phyloP scores from a whole-genome alignment of 2,888 invertebrate genomes.

The Heteromyza rotundicornis region DNA sequence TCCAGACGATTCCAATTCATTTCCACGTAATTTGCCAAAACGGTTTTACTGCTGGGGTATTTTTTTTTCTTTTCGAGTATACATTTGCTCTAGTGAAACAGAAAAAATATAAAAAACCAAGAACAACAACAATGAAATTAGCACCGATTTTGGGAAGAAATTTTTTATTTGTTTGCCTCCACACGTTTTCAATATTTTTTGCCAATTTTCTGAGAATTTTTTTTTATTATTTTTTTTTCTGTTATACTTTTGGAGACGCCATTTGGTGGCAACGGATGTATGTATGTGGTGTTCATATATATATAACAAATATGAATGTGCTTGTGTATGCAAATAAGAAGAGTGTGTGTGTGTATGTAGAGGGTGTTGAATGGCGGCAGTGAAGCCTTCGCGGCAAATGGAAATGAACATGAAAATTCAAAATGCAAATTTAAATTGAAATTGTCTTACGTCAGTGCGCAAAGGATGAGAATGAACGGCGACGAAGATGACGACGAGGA shows the following conservation, averaged over 20 bases:
- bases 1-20: neutral
- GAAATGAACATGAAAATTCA: conserved; percentile 14
- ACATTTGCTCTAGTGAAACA: no score
- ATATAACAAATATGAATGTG: no score
- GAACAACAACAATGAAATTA: neutral
- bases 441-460: conserved; percentile 44
- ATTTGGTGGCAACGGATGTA: conserved; percentile 7
- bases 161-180: conserved; percentile 7
- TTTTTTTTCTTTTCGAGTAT: no score
- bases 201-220: conserved; percentile 45
- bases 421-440: conserved; percentile 52
- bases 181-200: conserved; percentile 45
- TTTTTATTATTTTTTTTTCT: conserved; percentile 3
- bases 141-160: neutral
- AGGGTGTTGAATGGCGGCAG: no score
- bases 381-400: neutral
- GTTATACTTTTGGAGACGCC: neutral
- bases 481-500: conserved; percentile 21
- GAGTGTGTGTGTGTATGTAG: neutral
- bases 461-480: conserved; percentile 38
- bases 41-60: neutral
- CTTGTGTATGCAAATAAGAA: no score
- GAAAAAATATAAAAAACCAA: neutral
- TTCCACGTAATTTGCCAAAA: conserved; percentile 9
- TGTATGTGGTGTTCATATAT: neutral